Percentiles rank a stretch among this genome's conserved stretches.
These are phyloP conservation scores for Pasiphila rectangulata DNA, from an alignment of 2,888 invertebrate species.

Conservation along the genomic window DNA sequence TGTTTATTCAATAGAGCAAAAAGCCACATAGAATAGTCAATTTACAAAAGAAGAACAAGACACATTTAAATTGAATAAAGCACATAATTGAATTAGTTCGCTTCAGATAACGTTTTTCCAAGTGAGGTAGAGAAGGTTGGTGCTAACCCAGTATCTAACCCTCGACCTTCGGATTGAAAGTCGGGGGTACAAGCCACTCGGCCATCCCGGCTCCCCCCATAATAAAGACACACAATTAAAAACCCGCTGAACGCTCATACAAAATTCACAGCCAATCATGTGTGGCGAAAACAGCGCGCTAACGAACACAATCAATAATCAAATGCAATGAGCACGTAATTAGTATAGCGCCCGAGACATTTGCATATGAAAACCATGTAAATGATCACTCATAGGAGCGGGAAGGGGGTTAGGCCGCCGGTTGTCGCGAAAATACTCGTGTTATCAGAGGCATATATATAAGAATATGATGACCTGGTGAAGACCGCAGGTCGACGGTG, in stretches of 20 bases:
- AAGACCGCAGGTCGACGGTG: too few relatives aligned
- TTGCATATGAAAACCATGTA: constrained; percentile 78
- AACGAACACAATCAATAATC: constrained; percentile 72
- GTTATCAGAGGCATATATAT: background rate
- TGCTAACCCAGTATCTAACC: too few relatives aligned
- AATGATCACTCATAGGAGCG: constrained; percentile 57
- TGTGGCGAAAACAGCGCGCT: constrained; percentile 36
- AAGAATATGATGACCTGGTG: too few relatives aligned
- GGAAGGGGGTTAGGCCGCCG: constrained; percentile 45
- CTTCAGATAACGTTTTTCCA: too few relatives aligned
- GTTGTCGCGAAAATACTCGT: constrained; percentile 16
- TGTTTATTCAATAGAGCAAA: too few relatives aligned
- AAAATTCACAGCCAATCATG: constrained; percentile 46
- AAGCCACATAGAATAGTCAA: too few relatives aligned
- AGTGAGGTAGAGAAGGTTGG: too few relatives aligned
- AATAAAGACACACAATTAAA: background rate
- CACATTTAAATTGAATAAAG: too few relatives aligned
- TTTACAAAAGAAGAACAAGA: too few relatives aligned
- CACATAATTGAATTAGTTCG: too few relatives aligned
- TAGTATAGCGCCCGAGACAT: constrained; percentile 72
- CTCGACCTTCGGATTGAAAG: background rate
- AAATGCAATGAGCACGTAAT: constrained; percentile 74
- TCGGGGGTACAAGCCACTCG: too few relatives aligned
- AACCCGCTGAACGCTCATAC: constrained; percentile 20
- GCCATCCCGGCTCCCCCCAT: too few relatives aligned